phyloP scores from a whole-genome alignment of 2,797 vertebrate species.

The Danio albolineatus region DNA sequence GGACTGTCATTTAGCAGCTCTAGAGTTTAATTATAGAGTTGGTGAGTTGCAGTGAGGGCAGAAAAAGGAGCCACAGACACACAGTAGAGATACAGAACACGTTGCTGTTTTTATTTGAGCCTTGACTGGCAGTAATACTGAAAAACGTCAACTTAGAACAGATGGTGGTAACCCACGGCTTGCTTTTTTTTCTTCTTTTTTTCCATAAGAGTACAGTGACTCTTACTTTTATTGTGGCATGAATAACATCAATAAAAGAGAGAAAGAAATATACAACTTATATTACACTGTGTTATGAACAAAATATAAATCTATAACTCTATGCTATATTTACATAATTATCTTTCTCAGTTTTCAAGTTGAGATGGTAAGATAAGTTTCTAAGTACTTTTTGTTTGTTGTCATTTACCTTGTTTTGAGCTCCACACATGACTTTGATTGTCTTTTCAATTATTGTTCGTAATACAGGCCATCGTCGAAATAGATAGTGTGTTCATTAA shows the following conservation, averaged over 20 bases:
- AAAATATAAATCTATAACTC: conserved; percentile 99
- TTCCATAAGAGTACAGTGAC: conserved; percentile 90
- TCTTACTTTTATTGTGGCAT: conserved; percentile 95
- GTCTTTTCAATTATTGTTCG: conserved; percentile 88
- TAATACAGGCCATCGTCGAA: conserved; percentile 71
- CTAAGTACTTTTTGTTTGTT: conserved; percentile 69
- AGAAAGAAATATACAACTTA: conserved; percentile 99
- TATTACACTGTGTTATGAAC: conserved; percentile 99
- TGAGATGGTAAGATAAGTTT: conserved; percentile 93
- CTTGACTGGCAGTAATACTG: conserved; percentile 99
- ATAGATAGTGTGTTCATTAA: conserved; percentile 46
- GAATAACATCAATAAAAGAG: conserved; percentile 99
- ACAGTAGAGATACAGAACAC: conserved; percentile 88
- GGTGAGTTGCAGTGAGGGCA: not conserved
- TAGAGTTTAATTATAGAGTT: conserved; percentile 12
- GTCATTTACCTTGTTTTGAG: conserved; percentile 92
- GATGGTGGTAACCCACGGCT: conserved; percentile 91
- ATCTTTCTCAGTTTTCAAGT: conserved; percentile 99
- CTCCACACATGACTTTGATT: conserved; percentile 98
- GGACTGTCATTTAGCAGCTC: conserved; percentile 4
- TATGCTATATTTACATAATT: conserved; percentile 99
- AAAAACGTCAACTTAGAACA: conserved; percentile 93
- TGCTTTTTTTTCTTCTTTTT: conserved; percentile 79
- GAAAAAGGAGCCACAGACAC: conserved; percentile 73
- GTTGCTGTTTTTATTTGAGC: conserved; percentile 99